Conservation (phyloP, 2,797 vertebrate species). For the Crenuchus spilurus region DNA sequence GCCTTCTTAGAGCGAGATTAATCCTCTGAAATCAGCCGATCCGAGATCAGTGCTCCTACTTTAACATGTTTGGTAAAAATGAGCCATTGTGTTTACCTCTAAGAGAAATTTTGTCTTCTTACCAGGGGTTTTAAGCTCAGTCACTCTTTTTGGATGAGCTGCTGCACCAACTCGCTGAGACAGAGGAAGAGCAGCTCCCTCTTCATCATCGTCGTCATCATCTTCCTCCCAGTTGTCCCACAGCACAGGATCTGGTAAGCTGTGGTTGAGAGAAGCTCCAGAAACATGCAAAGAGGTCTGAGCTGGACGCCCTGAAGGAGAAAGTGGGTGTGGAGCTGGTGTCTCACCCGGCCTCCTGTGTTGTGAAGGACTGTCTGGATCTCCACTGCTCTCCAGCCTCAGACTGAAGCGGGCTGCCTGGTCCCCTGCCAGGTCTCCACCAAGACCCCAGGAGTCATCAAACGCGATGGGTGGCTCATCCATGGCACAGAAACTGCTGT, state of each 20-base stretch:
- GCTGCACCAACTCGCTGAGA: conserved; percentile 65
- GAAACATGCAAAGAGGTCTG: not conserved
- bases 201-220: conserved; percentile 56
- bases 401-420: conserved; percentile 67
- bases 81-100: too few relatives aligned
- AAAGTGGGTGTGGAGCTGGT: rapidly evolving
- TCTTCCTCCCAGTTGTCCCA: conserved; percentile 84
- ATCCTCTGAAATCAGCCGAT: too few relatives aligned
- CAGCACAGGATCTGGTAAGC: conserved; percentile 77
- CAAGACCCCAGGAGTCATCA: conserved; percentile 76
- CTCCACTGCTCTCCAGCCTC: conserved; percentile 69
- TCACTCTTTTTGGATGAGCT: conserved; percentile 31
- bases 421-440: conserved; percentile 44
- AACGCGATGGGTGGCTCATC: conserved; percentile 78
- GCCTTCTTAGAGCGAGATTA: too few relatives aligned
- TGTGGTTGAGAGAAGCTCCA: conserved; percentile 52
- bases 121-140: conserved; percentile 81
- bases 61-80: too few relatives aligned
- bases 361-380: conserved; percentile 42
- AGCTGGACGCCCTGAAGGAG: conserved; percentile 5
- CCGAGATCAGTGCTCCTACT: too few relatives aligned
- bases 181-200: conserved; percentile 70
- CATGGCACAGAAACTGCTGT: conserved; percentile 70
- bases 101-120: too few relatives aligned
- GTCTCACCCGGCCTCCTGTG: not conserved